Evolutionary conservation across 2,797 vertebrate species (phyloP).

Genomic region (Cuniculus paca): DNA sequence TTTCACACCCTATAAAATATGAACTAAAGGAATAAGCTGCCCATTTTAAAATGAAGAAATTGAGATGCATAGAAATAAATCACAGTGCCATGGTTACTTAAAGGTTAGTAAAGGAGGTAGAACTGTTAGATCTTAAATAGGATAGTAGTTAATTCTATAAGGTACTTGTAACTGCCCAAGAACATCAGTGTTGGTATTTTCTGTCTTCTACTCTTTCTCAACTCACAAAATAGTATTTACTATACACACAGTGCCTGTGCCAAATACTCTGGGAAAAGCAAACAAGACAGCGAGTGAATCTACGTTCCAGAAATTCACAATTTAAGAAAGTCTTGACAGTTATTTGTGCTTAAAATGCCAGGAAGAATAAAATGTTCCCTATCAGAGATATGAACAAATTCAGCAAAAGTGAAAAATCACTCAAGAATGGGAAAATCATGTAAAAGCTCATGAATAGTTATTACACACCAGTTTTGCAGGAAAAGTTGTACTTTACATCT

Average conservation of each 20-base stretch:
- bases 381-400: conserved; percentile 34
- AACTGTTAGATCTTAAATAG: neutral
- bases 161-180: neutral
- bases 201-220: neutral
- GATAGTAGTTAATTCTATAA: no score
- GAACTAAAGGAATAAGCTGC: neutral
- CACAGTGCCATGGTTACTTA: neutral
- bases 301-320: conserved; percentile 59
- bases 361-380: conserved; percentile 11
- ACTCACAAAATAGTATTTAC: neutral
- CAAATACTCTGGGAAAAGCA: conserved; percentile 21
- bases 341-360: conserved; percentile 53
- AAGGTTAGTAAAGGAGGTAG: neutral
- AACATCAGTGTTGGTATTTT: neutral
- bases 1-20: neutral
- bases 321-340: conserved; percentile 17
- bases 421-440: neutral
- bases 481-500: neutral
- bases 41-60: conserved; percentile 23
- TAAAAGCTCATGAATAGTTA: neutral
- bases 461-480: neutral
- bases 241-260: neutral
- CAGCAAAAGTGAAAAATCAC: conserved; percentile 33
- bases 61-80: neutral
- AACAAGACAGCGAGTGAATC: conserved; percentile 5